These are phyloP conservation scores for Cantharis flavilabris DNA, from an alignment of 2,888 invertebrate species.

Conservation along the genomic window DNA sequence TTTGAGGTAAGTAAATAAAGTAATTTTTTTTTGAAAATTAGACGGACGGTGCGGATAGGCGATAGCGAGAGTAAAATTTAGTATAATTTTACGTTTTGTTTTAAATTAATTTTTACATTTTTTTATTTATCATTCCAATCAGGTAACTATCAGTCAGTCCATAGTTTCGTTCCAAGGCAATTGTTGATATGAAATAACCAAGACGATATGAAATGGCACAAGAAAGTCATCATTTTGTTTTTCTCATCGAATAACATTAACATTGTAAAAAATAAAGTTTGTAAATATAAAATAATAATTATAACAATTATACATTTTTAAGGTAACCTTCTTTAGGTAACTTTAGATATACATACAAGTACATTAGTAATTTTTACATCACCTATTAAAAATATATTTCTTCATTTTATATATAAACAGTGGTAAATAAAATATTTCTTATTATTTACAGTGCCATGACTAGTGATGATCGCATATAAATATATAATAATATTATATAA, in stretches of 20 bases:
- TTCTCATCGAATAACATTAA: constrained; percentile 18
- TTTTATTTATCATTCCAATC: constrained; percentile 37
- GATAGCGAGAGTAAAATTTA: constrained; percentile 2
- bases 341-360: constrained; percentile 32
- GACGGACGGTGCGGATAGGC: constrained; percentile 15
- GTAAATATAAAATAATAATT: constrained; percentile 25
- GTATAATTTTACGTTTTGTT: constrained; percentile 3
- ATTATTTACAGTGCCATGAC: constrained; percentile 53
- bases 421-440: constrained; percentile 47
- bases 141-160: constrained; percentile 48
- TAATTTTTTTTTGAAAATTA: neutral
- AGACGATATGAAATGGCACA: constrained; percentile 35
- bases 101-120: constrained; percentile 3
- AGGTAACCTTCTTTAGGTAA: constrained; percentile 36
- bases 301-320: constrained; percentile 22
- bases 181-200: constrained; percentile 43
- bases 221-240: constrained; percentile 10
- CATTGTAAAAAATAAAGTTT: constrained; percentile 24
- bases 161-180: constrained; percentile 46
- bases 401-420: constrained; percentile 41
- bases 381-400: constrained; percentile 48
- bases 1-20: neutral
- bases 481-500: constrained; percentile 9
- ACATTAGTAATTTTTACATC: constrained; percentile 39
- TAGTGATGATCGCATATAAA: constrained; percentile 50